phyloP scores from a whole-genome alignment of 2,888 invertebrate species.

The Lochmaea crataegi region DNA sequence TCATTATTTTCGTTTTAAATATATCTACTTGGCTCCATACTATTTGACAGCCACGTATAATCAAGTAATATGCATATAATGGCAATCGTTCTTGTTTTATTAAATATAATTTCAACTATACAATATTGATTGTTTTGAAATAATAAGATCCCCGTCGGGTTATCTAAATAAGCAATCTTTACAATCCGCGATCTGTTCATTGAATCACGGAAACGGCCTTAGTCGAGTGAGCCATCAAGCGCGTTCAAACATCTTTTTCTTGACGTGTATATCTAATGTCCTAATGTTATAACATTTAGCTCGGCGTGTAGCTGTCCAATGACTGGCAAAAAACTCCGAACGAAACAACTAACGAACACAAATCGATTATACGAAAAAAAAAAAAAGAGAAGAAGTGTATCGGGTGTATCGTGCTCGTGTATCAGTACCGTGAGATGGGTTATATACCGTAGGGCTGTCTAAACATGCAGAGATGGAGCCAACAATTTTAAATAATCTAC shows the following conservation, averaged over 20 bases:
- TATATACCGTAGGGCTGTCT: background rate
- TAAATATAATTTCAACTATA: background rate
- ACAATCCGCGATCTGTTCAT: background rate
- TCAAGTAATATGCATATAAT: background rate
- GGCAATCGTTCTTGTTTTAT: conserved; percentile 1
- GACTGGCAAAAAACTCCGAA: conserved; percentile 57
- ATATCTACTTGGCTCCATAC: too few relatives aligned
- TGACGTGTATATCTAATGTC: conserved; percentile 26
- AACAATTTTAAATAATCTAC: background rate
- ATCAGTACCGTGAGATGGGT: conserved; percentile 8
- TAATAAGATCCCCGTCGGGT: background rate
- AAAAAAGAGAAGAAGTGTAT: conserved; percentile 8
- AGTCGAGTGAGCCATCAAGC: conserved; percentile 6
- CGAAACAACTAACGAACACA: conserved; percentile 10
- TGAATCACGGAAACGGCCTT: conserved; percentile 4
- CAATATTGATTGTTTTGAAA: too few relatives aligned
- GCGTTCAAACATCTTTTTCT: conserved; percentile 14
- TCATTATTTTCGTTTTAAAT: too few relatives aligned
- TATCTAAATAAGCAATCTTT: conserved; percentile 9
- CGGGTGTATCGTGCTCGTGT: conserved; percentile 1
- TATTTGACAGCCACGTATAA: background rate
- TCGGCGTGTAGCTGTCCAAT: conserved; percentile 57
- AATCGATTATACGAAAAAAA: conserved; percentile 7
- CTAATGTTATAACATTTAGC: conserved; percentile 42
- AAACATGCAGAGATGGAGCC: background rate